phyloP scores from a whole-genome alignment of 2,888 invertebrate species.

The Sphaerophoria taeniata region DNA sequence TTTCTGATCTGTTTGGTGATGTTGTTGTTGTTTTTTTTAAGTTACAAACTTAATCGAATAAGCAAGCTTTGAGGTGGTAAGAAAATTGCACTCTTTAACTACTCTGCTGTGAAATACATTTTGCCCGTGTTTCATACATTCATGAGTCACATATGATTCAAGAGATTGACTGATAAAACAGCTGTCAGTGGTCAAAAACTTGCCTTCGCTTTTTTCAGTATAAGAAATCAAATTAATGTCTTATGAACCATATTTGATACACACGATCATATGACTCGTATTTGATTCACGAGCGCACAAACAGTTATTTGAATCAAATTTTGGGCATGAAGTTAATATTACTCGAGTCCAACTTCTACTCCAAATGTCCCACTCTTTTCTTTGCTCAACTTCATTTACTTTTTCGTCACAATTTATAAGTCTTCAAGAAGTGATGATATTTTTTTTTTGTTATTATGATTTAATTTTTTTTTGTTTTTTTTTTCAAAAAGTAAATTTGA shows the following conservation, averaged over 20 bases:
- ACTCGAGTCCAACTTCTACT: not conserved
- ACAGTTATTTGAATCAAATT: not conserved
- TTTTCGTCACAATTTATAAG: not conserved
- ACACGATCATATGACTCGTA: too few species aligned
- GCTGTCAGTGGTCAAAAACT: too few species aligned
- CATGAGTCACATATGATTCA: too few species aligned
- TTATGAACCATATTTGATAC: too few species aligned
- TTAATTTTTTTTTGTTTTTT: conserved; percentile 5
- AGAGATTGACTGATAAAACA: too few species aligned
- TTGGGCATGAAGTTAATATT: not conserved
- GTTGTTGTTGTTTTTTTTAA: not conserved
- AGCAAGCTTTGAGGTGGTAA: conserved; percentile 43
- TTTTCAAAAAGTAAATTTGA: conserved; percentile 46
- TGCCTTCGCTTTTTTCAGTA: too few species aligned
- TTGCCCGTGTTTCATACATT: not conserved
- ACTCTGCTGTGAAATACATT: conserved; percentile 1
- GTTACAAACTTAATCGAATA: conserved; percentile 14
- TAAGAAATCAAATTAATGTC: too few species aligned
- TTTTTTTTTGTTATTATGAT: conserved; percentile 1
- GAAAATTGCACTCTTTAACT: conserved; percentile 40
- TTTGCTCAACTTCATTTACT: not conserved
- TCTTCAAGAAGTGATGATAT: conserved; percentile 12
- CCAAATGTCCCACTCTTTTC: not conserved
- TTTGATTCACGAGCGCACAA: too few species aligned
- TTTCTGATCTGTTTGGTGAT: not conserved